phyloP scores from a whole-genome alignment of 1,140 invertebrate species.

The Cherax destructor region DNA sequence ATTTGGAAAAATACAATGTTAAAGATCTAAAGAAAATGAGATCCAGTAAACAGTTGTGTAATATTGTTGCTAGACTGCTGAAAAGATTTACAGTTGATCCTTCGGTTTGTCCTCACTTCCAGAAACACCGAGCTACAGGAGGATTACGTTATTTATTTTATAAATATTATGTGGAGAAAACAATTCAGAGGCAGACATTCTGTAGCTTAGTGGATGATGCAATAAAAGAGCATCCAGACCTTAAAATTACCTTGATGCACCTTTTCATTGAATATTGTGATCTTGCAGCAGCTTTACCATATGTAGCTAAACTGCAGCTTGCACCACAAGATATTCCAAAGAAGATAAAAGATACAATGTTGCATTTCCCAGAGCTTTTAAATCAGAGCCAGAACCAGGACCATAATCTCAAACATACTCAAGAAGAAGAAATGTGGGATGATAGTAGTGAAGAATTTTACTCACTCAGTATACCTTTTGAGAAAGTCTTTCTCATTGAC shows the following conservation, averaged over 20 bases:
- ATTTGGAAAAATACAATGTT: constrained; percentile 34
- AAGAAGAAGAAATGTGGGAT: constrained; percentile 44
- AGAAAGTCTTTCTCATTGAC: constrained; percentile 32
- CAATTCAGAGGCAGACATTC: constrained; percentile 30
- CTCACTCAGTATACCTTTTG: constrained; percentile 30
- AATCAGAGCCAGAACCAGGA: neutral
- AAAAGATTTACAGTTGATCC: constrained; percentile 38
- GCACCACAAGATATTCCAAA: constrained; percentile 10
- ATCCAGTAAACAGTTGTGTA: constrained; percentile 35
- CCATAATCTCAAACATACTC: neutral
- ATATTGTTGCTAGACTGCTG: constrained; percentile 34
- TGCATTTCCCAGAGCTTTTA: neutral
- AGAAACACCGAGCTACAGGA: constrained; percentile 31
- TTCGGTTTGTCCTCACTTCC: constrained; percentile 45
- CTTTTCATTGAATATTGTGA: constrained; percentile 47
- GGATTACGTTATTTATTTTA: constrained; percentile 51
- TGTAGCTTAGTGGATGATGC: constrained; percentile 47
- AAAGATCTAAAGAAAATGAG: constrained; percentile 41
- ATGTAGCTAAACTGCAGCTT: constrained; percentile 24
- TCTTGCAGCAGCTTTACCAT: constrained; percentile 26
- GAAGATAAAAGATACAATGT: constrained; percentile 13
- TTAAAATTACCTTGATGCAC: constrained; percentile 13
- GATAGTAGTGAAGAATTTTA: constrained; percentile 5
- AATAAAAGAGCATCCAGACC: constrained; percentile 44
- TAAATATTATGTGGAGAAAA: constrained; percentile 51